Conservation (phyloP, 2,888 invertebrate genomes). For the Erebia ligea region DNA sequence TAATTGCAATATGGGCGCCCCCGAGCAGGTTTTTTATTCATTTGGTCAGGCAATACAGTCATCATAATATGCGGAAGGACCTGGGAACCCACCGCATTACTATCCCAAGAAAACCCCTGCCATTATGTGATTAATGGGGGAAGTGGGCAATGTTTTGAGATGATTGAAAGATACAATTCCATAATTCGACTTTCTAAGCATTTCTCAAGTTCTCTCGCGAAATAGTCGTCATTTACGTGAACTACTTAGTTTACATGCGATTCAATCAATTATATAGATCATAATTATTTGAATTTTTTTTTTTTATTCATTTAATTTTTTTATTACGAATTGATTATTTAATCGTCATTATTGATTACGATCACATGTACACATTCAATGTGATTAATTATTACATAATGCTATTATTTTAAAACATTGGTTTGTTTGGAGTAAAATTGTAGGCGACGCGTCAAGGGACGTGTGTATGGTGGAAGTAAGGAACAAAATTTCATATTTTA, state of each 20-base stretch:
- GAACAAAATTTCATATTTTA: background rate
- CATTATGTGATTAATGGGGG: too few relatives aligned
- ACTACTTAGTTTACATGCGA: background rate
- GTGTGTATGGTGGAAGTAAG: too few relatives aligned
- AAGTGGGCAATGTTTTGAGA: too few relatives aligned
- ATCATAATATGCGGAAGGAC: too few relatives aligned
- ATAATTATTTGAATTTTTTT: too few relatives aligned
- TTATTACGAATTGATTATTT: background rate
- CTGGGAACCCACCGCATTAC: too few relatives aligned
- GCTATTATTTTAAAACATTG: constrained; percentile 14
- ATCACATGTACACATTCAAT: constrained; percentile 20
- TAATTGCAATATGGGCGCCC: too few relatives aligned
- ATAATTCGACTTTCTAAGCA: too few relatives aligned
- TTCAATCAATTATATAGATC: background rate
- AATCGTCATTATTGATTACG: background rate
- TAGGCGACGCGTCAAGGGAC: background rate
- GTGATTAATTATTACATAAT: constrained; percentile 20
- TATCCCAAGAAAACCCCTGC: too few relatives aligned
- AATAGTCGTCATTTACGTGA: constrained; percentile 1
- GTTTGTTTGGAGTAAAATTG: constrained; percentile 11
- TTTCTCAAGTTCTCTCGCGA: background rate
- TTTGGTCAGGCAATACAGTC: too few relatives aligned
- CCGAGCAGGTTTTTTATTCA: too few relatives aligned
- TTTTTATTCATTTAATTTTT: background rate
- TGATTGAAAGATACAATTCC: too few relatives aligned